Conservation (phyloP, 2,797 vertebrate species). For the Tympanoctomys barrerae region DNA sequence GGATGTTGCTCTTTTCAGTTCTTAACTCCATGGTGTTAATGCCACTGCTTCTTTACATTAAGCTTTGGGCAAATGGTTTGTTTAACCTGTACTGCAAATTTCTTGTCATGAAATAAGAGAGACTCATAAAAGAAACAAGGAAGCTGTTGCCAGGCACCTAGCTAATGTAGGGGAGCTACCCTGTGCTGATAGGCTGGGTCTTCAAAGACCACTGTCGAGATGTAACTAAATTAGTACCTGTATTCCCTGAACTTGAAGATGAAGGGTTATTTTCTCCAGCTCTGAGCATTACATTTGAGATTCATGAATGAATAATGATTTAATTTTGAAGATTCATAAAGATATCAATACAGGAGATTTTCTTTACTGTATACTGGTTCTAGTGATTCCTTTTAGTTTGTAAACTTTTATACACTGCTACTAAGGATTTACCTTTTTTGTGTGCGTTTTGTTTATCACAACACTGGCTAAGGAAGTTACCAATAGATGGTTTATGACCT, state of each 20-base stretch:
- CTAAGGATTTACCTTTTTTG: neutral
- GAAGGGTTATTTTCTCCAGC: neutral
- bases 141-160: neutral
- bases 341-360: neutral
- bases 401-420: neutral
- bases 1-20: constrained; percentile 1
- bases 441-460: neutral
- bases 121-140: neutral
- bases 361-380: neutral
- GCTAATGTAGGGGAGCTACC: neutral
- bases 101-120: constrained; percentile 28
- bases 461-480: neutral
- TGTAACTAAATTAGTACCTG: neutral
- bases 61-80: neutral
- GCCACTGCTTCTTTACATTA: neutral
- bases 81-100: neutral
- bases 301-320: neutral
- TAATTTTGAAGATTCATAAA: constrained; percentile 43
- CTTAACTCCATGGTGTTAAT: neutral
- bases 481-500: neutral
- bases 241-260: neutral
- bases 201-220: neutral
- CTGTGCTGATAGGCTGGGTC: neutral
- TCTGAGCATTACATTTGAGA: constrained; percentile 14
- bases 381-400: constrained; percentile 6